These are phyloP conservation scores for Microchrysa polita DNA, from an alignment of 2,888 invertebrate genomes.

Conservation along the genomic window DNA sequence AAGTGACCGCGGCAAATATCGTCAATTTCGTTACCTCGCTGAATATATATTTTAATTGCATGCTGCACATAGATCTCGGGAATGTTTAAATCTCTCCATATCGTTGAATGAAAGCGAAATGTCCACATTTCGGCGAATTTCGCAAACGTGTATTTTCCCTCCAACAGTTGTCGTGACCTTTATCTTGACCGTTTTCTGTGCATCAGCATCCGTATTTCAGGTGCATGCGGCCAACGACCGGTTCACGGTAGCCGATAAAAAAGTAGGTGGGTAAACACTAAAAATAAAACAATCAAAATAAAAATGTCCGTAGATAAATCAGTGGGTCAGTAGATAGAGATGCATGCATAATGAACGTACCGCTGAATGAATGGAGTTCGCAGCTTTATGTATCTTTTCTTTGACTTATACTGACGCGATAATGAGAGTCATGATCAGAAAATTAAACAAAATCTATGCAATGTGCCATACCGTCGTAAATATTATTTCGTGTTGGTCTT, in stretches of 20 bases:
- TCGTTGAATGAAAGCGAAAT: conserved; percentile 21
- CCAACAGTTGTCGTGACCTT: conserved; percentile 7
- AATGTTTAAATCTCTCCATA: conserved; percentile 2
- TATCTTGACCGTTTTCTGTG: conserved; percentile 20
- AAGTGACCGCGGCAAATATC: conserved; percentile 13
- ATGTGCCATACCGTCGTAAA: conserved; percentile 3
- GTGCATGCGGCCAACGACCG: conserved; percentile 20
- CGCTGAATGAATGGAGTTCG: neutral
- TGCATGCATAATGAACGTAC: neutral
- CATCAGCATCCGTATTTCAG: neutral
- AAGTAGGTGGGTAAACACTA: conserved; percentile 10
- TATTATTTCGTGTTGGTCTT: conserved; percentile 8
- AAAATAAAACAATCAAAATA: no score
- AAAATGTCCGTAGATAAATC: no score
- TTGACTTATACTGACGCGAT: neutral
- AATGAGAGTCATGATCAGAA: conserved; percentile 22
- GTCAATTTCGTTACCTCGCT: neutral
- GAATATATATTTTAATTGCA: conserved; percentile 21
- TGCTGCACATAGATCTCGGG: neutral
- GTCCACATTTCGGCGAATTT: conserved; percentile 16
- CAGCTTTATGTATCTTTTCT: neutral
- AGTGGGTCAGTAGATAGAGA: no score
- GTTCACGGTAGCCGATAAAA: conserved; percentile 19
- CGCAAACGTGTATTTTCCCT: neutral
- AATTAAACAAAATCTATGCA: conserved; percentile 12